Evolutionary conservation across 1,140 invertebrate genomes (phyloP), one percentile per base, ranked within the genome.

Genomic region (Penaeus vannamei): DNA sequence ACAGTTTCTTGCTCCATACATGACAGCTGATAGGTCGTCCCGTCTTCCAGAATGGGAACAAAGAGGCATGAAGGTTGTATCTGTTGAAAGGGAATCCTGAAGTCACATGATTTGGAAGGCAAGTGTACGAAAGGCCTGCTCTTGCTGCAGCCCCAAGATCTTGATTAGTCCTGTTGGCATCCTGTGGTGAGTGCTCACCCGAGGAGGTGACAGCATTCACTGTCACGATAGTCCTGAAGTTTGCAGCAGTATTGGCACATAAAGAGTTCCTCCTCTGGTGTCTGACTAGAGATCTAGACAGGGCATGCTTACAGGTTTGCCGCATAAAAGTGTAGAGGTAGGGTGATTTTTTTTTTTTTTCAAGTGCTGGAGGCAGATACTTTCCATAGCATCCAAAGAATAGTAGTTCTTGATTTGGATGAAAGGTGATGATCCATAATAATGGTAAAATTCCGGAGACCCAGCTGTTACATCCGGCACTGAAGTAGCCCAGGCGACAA

Each of bases 11-110:
- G 17, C 17, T 20, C 64, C 62, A 69, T 66, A 29, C 5, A 85
- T 22, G 36, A 85, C 83, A 29, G 61, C 62, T n/a, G n/a, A 85
- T 23, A 7, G 61, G 61, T 20, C 23, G 29, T 84, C 61, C 62
- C 83, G 5, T 61, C 42, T 85, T 85, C 61, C 64, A 85, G 61
- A 32, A 85, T 12, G 83, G 83, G 83, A 85, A 64, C 8, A 69
- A 12, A n/a, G 32, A 85, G n/a, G 1, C 3, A 36, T 85, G 83
- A 12, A 85, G 62, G 64, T 85, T 23, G 36, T 85, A 85, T 36
- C 1, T 36, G 36, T 36, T 76, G 69, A 0, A 76, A 14, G 7
- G 8, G 7, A 76, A 76, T 76, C 26, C 69, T 76, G 69, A 4
- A 19, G 20, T 46, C 26, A 81, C 42, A n/a, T 2, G 12, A 0